Evolutionary conservation across 2,797 vertebrate species (phyloP), one percentile per base, ranked within the genome.

Genomic region (Denticeps clupeoides): DNA sequence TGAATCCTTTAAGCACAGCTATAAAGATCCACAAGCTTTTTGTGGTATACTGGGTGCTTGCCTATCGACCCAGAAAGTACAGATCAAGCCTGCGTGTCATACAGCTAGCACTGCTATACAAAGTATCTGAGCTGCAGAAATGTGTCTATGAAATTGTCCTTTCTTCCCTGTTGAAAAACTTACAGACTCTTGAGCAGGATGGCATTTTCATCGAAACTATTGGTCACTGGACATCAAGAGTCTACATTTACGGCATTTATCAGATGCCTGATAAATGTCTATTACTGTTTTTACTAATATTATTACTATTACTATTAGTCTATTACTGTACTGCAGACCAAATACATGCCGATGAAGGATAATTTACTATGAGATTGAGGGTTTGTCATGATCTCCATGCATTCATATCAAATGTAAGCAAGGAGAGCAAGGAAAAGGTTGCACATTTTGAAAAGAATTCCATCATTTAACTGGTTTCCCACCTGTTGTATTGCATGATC

Each of bases 1-100:
- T 45, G 10, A 56, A 64, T 64, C 57, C 55, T 16, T 55, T 53
- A n/a, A n/a, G n/a, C n/a, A 67, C 51, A 27, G 11, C 23, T 37
- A 21, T n/a, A 21, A 29, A 38, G 29, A 47, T 53, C 24, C 47
- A 59, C 42, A 61, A 63, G 8, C 41, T 56, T 40, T 56, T 44
- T 54, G 43, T 45, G 16, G 29, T 62, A 9, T 59, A 59, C 5
- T 57, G 53, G 51, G 9, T 60, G 2, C 41, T 68, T 49, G 47
- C 49, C 9, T 60, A 58, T 53, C 0, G 64, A 32, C 50, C 56
- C 2, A 46, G 19, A 38, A 11, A 43, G 6, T 62, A 55, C 23
- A 50, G 51, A 18, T 65, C 56, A 12, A 41, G 13, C 16, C 27
- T 63, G 7, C 53, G 60, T 57, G 41, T 53, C 24, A 71, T 59